Evolutionary conservation across 2,113 vertebrate species (phyloP).

Genomic region (Okapia johnstoni): DNA sequence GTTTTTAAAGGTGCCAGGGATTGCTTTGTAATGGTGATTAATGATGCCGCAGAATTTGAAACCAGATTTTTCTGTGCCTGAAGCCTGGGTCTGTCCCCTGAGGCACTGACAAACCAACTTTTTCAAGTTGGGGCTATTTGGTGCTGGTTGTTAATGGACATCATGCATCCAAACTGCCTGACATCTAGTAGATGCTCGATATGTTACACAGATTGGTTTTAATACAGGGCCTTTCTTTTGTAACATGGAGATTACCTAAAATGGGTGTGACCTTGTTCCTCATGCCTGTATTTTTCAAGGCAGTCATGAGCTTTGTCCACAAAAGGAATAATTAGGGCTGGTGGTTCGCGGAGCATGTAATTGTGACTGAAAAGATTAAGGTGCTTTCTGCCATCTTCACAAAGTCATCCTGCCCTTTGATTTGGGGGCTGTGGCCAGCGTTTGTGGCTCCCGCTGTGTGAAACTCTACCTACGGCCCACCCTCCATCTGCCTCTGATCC

Average conservation of each 20-base stretch:
- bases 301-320: neutral
- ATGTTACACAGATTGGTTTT: constrained; percentile 13
- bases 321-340: neutral
- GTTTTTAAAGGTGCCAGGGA: neutral
- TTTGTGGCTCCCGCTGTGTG: neutral
- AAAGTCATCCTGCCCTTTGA: neutral
- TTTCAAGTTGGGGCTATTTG: neutral
- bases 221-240: neutral
- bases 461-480: neutral
- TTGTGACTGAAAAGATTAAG: neutral
- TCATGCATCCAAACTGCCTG: neutral
- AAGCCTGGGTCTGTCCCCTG: neutral
- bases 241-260: neutral
- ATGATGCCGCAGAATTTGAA: neutral
- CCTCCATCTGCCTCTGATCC: neutral
- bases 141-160: neutral
- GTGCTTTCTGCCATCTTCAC: neutral
- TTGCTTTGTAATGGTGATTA: constrained; percentile 22
- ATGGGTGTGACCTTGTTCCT: neutral
- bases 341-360: neutral
- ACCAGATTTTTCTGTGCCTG: neutral
- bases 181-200: neutral
- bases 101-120: neutral
- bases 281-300: neutral
- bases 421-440: neutral